Base-by-base conservation (phyloP, 1,140 invertebrate species). In the Drosophila sp. region DNA sequence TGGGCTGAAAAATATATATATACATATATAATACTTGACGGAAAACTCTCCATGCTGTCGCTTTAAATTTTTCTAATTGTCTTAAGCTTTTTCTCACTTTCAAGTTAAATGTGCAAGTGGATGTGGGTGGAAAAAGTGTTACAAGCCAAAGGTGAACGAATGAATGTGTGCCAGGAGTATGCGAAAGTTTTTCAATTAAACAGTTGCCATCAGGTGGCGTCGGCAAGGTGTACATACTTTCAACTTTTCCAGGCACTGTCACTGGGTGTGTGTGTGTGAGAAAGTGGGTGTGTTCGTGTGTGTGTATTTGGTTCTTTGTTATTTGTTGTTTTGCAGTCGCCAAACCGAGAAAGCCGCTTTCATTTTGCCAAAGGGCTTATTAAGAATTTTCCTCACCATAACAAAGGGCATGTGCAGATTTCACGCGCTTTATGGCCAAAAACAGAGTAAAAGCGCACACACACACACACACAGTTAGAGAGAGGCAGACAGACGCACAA, bases 141-240 rank as follows among this genome's bases (percentile, higher is more conserved):
- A 27, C 44, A 54, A 44, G 41, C 25, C 47, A 77, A 72, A 69
- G 44, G 44, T 50, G 44, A 47, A 17, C 4, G 17, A 44, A 25
- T 44, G 17, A 68, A 73, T 77, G 72, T 80, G 76, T 32, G 40
- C 40, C 56, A 54, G 50, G 64, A 70, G 66, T 77, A 84, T 78
- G 73, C 61, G 70, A 89, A 89, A 89, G 77, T 89, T 89, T 89
- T 89, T 89, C 84, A 89, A 89, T 89, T 89, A 89, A 50, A 89
- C 84, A 89, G 80, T 84, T 89, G 73, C 84, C 79, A 30, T 56
- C 56, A 79, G 70, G 56, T 41, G 44, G 57, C 57, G 72, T 74
- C 71, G 74, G 71, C 47, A 27, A 23, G 56, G 32, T 33, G 33
- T 62, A 29, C 67, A 75, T 67, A 29, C 67, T 78, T 67, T 87